A percentile compares a stretch with the other conserved stretches of the same genome.
phyloP scores from a whole-genome alignment of 2,888 invertebrate genomes.

The Octonoba sinensis region DNA sequence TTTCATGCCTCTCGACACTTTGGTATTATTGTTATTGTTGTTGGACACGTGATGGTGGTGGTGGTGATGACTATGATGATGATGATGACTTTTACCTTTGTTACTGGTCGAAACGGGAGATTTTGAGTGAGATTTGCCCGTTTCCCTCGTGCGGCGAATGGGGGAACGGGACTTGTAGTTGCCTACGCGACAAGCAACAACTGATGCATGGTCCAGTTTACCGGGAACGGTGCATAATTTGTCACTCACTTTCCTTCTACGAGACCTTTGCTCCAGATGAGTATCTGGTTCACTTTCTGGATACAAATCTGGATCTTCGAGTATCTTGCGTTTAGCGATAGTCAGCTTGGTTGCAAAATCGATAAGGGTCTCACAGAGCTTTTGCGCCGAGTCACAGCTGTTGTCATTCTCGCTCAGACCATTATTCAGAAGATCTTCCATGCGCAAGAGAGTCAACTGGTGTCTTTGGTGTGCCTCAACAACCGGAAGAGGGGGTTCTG shows the following conservation, averaged over 20 bases:
- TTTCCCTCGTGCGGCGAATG: conserved; percentile 30
- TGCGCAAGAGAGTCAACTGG: conserved; percentile 80
- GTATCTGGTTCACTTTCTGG: conserved; percentile 68
- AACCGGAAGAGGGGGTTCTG: conserved; percentile 73
- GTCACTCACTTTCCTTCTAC: conserved; percentile 80
- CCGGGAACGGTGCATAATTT: conserved; percentile 85
- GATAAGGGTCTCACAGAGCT: conserved; percentile 80
- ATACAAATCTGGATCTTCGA: conserved; percentile 86
- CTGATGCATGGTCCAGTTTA: conserved; percentile 89
- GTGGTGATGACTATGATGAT: conserved; percentile 35
- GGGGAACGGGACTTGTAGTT: conserved; percentile 53
- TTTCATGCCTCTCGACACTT: conserved; percentile 48
- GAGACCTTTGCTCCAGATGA: conserved; percentile 73
- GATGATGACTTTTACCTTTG: conserved; percentile 21
- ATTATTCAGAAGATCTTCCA: conserved; percentile 82
- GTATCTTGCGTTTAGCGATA: conserved; percentile 83
- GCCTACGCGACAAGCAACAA: conserved; percentile 85
- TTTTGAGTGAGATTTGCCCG: conserved; percentile 46
- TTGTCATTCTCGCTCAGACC: conserved; percentile 75
- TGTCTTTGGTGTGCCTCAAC: conserved; percentile 83
- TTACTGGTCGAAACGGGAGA: conserved; percentile 39
- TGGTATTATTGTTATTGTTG: conserved; percentile 33
- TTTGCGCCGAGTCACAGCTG: conserved; percentile 76
- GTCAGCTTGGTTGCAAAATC: conserved; percentile 85
- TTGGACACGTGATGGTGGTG: conserved; percentile 46